Base-by-base conservation (phyloP, 2,888 invertebrate species). In the Ormia ochracea region DNA sequence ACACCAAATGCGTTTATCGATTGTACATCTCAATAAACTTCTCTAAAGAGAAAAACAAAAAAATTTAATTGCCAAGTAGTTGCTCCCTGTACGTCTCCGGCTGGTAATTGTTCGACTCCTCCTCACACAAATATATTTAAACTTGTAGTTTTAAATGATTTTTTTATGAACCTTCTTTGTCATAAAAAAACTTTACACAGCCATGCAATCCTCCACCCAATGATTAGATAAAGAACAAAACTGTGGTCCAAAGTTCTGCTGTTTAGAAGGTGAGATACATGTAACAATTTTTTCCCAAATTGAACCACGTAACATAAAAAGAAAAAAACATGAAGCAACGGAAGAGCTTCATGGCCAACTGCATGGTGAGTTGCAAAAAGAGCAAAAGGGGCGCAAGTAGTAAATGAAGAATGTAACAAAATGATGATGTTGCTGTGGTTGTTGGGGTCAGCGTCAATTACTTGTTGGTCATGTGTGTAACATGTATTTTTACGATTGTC, bases 381-480 rank as follows among this genome's bases (percentile, higher is more conserved):
- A 17, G 23, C 12, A 43, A 38, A 33, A 14, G 38, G 23, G 38
- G 61, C n/a, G 28, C 50, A 28, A 41, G 26, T 14, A 45, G 58
- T 28, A 52, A 52, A 74, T 63, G 66, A 72, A 69, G 61, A 76
- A 48, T 45, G 38, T 45, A 69, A 69, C 48, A 69, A 76, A 76
- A 70, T 68, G 65, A 74, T 79, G 59, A 65, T 79, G 79, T 70
- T 70, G 66, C 59, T 75, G 79, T 76, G 70, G 76, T 80, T 80
- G 58, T 70, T 63, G 58, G 80, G 78, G 82, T 82, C 81, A 72
- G 59, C 76, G 78, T 61, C 78, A 81, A 78, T 81, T 78, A 78
- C 72, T 78, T 77, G 61, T 76, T 82, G 79, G 82, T 79, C 77
- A 72, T 81, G 79, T 81, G 33, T 66, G 7, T 21, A 23, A 14